Percentiles rank a stretch among this genome's conserved stretches.
Evolutionary conservation across 2,888 invertebrate genomes (phyloP).

Genomic region (Busseola fusca): DNA sequence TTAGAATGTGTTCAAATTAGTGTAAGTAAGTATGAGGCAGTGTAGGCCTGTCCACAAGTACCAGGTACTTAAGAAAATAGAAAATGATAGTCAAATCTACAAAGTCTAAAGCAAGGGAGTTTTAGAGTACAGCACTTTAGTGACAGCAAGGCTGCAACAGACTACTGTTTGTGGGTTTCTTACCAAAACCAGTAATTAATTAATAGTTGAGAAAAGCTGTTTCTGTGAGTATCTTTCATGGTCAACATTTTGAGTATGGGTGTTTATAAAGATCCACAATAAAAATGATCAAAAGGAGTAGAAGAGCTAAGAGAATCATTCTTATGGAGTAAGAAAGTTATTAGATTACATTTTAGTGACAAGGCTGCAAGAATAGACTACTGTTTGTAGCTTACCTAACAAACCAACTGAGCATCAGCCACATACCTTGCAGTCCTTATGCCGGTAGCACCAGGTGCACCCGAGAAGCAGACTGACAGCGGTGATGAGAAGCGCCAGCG

Average conservation of each 20-base stretch:
- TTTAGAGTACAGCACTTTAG: not conserved
- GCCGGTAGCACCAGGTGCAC: constrained; percentile 87
- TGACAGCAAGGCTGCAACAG: not conserved
- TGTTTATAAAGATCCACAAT: not conserved
- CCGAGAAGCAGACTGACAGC: constrained; percentile 82
- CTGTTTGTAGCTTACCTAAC: too few species aligned
- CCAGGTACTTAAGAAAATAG: not conserved
- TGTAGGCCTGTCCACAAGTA: not conserved
- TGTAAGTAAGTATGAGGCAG: not conserved
- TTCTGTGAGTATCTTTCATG: not conserved
- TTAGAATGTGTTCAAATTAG: not conserved
- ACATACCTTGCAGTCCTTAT: constrained; percentile 86
- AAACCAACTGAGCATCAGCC: not conserved
- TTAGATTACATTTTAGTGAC: constrained; percentile 16
- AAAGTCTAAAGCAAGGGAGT: not conserved
- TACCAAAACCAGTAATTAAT: not conserved
- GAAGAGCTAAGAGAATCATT: not conserved
- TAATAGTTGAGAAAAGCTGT: not conserved
- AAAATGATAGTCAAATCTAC: not conserved
- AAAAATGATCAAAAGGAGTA: not conserved
- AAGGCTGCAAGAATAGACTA: not conserved
- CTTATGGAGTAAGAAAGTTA: not conserved
- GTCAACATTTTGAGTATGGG: not conserved
- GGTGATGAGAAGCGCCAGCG: constrained; percentile 83
- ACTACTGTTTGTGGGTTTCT: not conserved